phyloP scores from a whole-genome alignment of 1,140 invertebrate genomes.

The Sitophilus oryzae region DNA sequence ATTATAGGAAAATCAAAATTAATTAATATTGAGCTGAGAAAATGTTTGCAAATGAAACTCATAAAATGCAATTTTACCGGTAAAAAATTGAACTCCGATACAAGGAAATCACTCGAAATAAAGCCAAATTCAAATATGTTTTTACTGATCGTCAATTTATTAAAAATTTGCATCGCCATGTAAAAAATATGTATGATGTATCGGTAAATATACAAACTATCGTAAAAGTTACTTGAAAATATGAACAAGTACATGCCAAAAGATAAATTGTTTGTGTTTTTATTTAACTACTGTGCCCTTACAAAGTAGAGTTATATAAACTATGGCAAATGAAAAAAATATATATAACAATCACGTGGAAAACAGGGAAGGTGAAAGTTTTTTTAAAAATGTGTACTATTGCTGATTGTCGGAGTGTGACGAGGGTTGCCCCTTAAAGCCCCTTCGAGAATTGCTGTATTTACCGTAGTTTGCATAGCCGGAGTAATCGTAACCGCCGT shows the following conservation, averaged over 20 bases:
- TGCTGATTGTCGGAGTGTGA: background rate
- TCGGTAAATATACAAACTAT: background rate
- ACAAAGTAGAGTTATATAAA: background rate
- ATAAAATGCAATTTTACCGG: too few relatives aligned
- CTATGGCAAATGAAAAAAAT: background rate
- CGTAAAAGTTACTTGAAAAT: background rate
- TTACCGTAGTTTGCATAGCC: slow-evolving; percentile 74
- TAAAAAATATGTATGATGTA: too few relatives aligned
- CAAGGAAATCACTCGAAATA: slow-evolving; percentile 10
- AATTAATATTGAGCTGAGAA: background rate
- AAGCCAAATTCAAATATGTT: slow-evolving; percentile 5
- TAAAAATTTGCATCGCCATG: too few relatives aligned
- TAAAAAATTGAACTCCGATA: too few relatives aligned
- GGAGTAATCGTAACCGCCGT: slow-evolving; percentile 75
- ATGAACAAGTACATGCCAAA: slow-evolving; percentile 10
- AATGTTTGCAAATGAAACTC: background rate
- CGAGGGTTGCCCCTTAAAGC: slow-evolving; percentile 19
- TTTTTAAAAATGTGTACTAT: background rate
- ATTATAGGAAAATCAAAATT: too few relatives aligned
- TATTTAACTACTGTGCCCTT: background rate
- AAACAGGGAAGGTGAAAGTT: too few relatives aligned
- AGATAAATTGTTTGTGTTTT: background rate
- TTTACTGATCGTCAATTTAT: slow-evolving; percentile 7
- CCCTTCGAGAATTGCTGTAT: slow-evolving; percentile 45
- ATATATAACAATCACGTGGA: background rate